Percentiles rank a stretch among this genome's conserved stretches.
These are phyloP conservation scores for Drosophila repleta DNA, from an alignment of 1,140 invertebrate species.

Conservation along the genomic window DNA sequence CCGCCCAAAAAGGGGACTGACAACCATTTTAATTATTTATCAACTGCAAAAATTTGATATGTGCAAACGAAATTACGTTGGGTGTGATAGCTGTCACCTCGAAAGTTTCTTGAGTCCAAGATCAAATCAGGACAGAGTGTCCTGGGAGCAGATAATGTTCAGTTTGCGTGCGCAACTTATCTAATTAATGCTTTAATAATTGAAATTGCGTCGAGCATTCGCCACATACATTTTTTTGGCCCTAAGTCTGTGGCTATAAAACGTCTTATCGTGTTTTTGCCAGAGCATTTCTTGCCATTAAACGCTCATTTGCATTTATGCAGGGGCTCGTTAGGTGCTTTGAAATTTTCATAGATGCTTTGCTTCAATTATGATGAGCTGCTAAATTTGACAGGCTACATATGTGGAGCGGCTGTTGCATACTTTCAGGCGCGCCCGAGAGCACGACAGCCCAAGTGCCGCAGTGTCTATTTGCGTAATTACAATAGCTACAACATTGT, in stretches of 20 bases:
- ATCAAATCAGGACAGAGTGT: conserved; percentile 39
- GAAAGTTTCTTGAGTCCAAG: conserved; percentile 1
- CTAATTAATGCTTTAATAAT: conserved; percentile 77
- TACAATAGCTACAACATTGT: conserved; percentile 31
- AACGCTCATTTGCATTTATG: conserved; percentile 63
- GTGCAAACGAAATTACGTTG: conserved; percentile 16
- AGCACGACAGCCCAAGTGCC: conserved; percentile 27
- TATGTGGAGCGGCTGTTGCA: conserved; percentile 20
- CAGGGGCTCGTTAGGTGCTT: conserved; percentile 27
- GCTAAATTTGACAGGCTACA: conserved; percentile 42
- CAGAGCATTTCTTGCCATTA: conserved; percentile 41
- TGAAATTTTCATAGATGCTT: conserved; percentile 47
- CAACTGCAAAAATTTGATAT: conserved; percentile 23
- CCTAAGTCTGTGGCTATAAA: neutral
- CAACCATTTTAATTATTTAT: conserved; percentile 29
- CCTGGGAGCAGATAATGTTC: conserved; percentile 34
- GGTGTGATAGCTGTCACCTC: conserved; percentile 19
- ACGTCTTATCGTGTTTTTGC: neutral
- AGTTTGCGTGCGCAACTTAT: conserved; percentile 23
- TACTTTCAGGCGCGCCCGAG: conserved; percentile 22
- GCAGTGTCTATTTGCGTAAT: conserved; percentile 33
- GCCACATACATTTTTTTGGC: conserved; percentile 1
- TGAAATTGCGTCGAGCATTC: conserved; percentile 40
- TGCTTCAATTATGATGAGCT: conserved; percentile 43
- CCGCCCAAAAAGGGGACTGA: neutral